Conservation (phyloP, 2,797 vertebrate genomes). For the Anomalospiza imberbis region DNA sequence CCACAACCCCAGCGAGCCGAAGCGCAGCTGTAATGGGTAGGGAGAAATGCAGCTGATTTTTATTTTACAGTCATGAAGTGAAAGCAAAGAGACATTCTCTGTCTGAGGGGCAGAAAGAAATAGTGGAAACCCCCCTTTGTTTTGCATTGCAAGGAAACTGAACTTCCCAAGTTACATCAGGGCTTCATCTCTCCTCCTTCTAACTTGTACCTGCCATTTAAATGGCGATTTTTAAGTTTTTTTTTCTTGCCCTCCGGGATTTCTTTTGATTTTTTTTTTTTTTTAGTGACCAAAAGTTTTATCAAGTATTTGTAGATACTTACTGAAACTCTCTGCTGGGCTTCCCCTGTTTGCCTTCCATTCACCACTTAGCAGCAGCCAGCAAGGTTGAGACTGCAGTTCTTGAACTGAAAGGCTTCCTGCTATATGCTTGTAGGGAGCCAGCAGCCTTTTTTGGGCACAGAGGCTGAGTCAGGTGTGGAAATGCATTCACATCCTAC, state of each 20-base stretch:
- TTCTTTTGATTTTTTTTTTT: background rate
- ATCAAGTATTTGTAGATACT: background rate
- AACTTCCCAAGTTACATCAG: background rate
- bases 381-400: background rate
- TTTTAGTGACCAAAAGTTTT: background rate
- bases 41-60: background rate
- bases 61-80: background rate
- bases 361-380: background rate
- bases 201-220: background rate
- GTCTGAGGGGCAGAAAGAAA: background rate
- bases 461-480: background rate
- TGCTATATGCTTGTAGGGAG: background rate
- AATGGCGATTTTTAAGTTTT: background rate
- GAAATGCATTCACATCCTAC: background rate
- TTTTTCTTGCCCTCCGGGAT: background rate
- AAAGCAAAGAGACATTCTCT: background rate
- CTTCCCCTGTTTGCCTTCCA: background rate
- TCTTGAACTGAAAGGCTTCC: background rate
- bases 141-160: background rate
- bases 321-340: background rate
- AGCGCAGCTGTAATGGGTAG: background rate
- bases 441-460: background rate
- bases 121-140: background rate
- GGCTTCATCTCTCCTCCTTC: background rate
- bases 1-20: fast-evolving